Conservation (phyloP, 2,888 invertebrate genomes). For the Tachina lurida region DNA sequence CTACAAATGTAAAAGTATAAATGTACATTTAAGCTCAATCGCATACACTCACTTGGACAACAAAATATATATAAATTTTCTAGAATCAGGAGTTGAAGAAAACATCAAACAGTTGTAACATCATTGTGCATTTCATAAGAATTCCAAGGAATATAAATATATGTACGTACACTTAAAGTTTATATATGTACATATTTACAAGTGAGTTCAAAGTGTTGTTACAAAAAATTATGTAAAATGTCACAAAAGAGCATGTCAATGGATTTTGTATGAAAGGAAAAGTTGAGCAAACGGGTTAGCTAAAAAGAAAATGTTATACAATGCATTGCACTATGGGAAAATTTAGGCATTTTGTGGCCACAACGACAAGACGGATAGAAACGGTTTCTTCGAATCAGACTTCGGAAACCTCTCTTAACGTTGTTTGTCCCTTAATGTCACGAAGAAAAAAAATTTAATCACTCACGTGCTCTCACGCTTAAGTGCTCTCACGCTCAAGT, state of each 20-base stretch:
- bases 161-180: too few relatives aligned
- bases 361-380: too few relatives aligned
- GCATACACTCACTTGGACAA: neutral
- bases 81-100: conserved; percentile 24
- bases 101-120: neutral
- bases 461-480: too few relatives aligned
- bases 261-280: conserved; percentile 1
- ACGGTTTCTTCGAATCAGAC: too few relatives aligned
- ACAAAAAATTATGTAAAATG: conserved; percentile 6
- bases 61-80: neutral
- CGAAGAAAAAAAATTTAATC: too few relatives aligned
- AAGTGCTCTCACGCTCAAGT: too few relatives aligned
- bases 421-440: too few relatives aligned
- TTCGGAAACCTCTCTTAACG: too few relatives aligned
- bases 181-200: neutral
- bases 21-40: too few relatives aligned
- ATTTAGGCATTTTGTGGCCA: too few relatives aligned
- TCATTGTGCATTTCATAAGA: conserved; percentile 19
- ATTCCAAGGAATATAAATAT: neutral
- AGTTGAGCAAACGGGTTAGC: neutral
- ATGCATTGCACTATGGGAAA: neutral
- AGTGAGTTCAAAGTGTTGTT: neutral
- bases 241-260: conserved; percentile 12
- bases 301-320: neutral
- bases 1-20: neutral